Conservation (phyloP, 2,888 invertebrate genomes). For the Nymphalis urticae region DNA sequence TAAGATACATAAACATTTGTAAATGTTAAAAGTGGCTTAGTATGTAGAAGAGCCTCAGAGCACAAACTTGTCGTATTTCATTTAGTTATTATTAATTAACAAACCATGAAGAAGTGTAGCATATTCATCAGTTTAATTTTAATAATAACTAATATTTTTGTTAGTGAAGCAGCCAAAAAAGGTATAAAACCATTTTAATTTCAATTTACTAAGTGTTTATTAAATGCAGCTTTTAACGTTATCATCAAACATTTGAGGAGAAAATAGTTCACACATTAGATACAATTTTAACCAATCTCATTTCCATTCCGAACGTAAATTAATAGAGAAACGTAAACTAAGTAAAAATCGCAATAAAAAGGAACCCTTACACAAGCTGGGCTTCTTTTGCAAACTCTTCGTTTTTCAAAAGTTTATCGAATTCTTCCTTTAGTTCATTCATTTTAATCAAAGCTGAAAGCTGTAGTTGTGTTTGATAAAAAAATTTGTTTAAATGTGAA, state of each 20-base stretch:
- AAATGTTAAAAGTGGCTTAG: constrained; percentile 41
- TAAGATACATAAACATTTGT: constrained; percentile 51
- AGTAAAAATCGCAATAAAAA: not conserved
- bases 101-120: constrained; percentile 7
- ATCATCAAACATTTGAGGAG: not conserved
- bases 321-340: not conserved
- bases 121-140: constrained; percentile 7
- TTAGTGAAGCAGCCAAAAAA: constrained; percentile 18
- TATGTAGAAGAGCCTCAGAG: constrained; percentile 24
- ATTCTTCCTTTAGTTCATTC: not conserved
- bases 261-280: not conserved
- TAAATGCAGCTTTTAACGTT: not conserved
- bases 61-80: constrained; percentile 20
- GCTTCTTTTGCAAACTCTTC: not conserved
- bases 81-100: constrained; percentile 20
- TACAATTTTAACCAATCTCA: constrained; percentile 16
- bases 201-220: too few species aligned
- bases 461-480: too few species aligned
- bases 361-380: not conserved
- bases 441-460: too few species aligned
- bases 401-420: not conserved
- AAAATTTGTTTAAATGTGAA: too few species aligned
- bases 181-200: constrained; percentile 7
- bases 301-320: constrained; percentile 11
- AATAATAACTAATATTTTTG: constrained; percentile 15